Evolutionary conservation across 2,797 vertebrate genomes (phyloP), one percentile per base, ranked within the genome.

Genomic region (Leuciscus waleckii): DNA sequence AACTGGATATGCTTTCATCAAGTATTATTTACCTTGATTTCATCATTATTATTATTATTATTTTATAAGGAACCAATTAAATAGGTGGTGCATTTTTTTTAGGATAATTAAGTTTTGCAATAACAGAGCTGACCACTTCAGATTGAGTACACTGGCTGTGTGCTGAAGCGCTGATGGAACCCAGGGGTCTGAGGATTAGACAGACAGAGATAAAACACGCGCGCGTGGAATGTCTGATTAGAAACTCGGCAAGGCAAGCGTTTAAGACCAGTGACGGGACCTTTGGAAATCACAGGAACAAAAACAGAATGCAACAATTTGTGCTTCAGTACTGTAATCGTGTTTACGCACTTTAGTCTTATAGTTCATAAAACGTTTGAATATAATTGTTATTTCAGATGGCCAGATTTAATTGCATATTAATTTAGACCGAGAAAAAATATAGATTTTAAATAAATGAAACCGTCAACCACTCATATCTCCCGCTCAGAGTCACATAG

Each of bases 191-290:
- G 80, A 67, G 81, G 67, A 73, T 69, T 87, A 88, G 84, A 84
- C 88, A 90, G 86, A 82, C 82, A 90, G 90, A 90, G 90, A 90
- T 89, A 91, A 92, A 88, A 82, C 85, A 83, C 85, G 85, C 83
- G 85, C 85, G 84, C 86, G n/a, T 86, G 79, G 84, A 89, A 88
- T 89, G 90, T 89, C 87, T 83, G 87, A 91, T 87, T 87, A 89
- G 81, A 91, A 74, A 84, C 86, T 51, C 75, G 77, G 41, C 51
- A 81, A 88, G 82, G 78, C 67, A 81, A 79, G 69, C 68, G 10
- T 49, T 63, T 32, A 65, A 78, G 29, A 74, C 11, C 37, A 73
- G 32, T 19, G 68, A 29, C 41, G 32, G 23, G 13, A n/a, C 85
- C 39, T 41, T 70, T 82, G 49, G 49, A 83, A 83, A 79, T 70